Evolutionary conservation across 2,888 invertebrate genomes (phyloP).

Genomic region (Caenorhabditis japonica): DNA sequence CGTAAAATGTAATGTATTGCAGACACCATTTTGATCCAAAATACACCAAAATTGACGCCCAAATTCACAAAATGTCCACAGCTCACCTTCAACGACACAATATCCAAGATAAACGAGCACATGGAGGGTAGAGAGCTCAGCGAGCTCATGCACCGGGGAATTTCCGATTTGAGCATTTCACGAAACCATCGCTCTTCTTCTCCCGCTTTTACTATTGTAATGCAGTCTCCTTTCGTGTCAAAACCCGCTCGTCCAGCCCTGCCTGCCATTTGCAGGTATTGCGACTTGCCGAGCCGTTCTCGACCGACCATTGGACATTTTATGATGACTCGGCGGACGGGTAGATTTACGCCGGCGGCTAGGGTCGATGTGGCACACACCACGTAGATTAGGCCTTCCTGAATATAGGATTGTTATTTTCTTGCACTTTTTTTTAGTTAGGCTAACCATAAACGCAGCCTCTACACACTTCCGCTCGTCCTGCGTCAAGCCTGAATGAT

Average conservation of each 20-base stretch:
- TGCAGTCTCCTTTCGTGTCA: constrained; percentile 87
- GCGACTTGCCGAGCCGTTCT: constrained; percentile 84
- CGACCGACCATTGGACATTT: constrained; percentile 88
- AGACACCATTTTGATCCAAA: no score
- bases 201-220: constrained; percentile 84
- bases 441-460: constrained; percentile 78
- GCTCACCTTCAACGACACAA: constrained; percentile 63
- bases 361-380: constrained; percentile 95
- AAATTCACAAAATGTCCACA: no score
- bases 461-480: constrained; percentile 90
- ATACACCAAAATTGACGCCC: no score
- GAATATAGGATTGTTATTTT: no score
- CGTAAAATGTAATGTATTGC: no score
- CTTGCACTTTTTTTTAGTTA: not conserved
- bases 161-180: constrained; percentile 62
- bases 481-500: constrained; percentile 87
- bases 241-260: constrained; percentile 92
- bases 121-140: constrained; percentile 45
- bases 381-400: constrained; percentile 86
- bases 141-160: constrained; percentile 64
- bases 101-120: constrained; percentile 65
- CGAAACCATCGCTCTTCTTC: constrained; percentile 79
- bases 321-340: constrained; percentile 85
- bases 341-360: constrained; percentile 85
- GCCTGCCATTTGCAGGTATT: constrained; percentile 95